phyloP scores from a whole-genome alignment of 2,113 vertebrate genomes.

The Pardalotus punctatus region DNA sequence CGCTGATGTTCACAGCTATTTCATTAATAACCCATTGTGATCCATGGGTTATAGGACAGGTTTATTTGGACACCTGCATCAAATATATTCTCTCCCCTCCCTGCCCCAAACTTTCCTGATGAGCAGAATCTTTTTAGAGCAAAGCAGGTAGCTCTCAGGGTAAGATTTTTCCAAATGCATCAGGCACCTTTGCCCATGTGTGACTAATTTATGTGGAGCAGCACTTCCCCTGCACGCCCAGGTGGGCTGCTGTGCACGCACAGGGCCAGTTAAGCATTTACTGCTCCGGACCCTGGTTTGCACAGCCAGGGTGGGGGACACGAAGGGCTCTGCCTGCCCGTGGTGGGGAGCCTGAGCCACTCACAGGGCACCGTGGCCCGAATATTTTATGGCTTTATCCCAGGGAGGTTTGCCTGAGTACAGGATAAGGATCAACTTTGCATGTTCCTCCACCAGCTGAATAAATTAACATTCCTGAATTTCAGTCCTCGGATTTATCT shows the following conservation, averaged over 20 bases:
- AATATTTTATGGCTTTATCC: neutral
- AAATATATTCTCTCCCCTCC: neutral
- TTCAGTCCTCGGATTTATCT: neutral
- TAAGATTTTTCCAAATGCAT: neutral
- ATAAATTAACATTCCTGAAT: slow-evolving; percentile 3
- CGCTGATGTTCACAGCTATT: slow-evolving; percentile 48
- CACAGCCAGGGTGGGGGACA: neutral
- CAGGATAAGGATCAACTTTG: neutral
- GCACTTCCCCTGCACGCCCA: neutral
- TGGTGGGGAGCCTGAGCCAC: neutral
- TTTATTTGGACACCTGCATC: slow-evolving; percentile 45
- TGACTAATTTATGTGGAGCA: slow-evolving; percentile 48
- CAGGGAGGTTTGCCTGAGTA: neutral
- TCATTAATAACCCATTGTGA: slow-evolving; percentile 46
- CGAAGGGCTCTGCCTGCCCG: fast-evolving
- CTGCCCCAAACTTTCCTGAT: neutral
- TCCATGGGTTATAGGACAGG: slow-evolving; percentile 32
- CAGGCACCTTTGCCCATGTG: neutral
- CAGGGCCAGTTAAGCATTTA: neutral
- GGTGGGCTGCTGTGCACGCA: neutral
- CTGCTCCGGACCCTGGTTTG: neutral
- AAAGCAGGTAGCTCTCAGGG: neutral
- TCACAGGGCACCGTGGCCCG: neutral
- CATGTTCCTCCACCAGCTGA: neutral
- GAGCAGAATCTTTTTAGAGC: neutral